Evolutionary conservation across 37 sponge, comb jelly and placozoan species (phyloP), one percentile per base, ranked within the genome.

Genomic region (Petrosia ficiformis): DNA sequence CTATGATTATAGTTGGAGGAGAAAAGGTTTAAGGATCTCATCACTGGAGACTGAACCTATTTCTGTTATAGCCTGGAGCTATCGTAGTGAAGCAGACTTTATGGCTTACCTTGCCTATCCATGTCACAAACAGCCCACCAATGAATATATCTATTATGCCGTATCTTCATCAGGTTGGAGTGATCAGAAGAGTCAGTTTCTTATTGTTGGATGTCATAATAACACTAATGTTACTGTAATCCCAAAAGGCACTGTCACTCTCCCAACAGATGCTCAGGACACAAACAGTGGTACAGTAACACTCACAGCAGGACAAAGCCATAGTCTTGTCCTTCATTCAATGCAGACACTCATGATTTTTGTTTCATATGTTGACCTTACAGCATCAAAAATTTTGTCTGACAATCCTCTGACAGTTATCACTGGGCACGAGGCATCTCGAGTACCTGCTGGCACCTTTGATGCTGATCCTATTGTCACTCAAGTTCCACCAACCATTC

Each of bases 371-470:
- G 75, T 44, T 54, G 75, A 74, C n/a, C 60, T 74, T 3, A 57
- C 75, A 58, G 60, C 38, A 10, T 58, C 75, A 6, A 74, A 57
- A 26, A 74, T 74, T 30, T 34, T 57, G 8, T 74, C 73, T 3
- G n/a, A 72, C 73, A 72, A 72, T 19, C 73, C 73, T 25, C 22
- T 72, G 26, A 72, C 56, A 14, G 73, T 72, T 3, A 72, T 72
- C 8, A 44, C 54, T 72, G 73, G 73, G n/a, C 73, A 72, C 32
- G 73, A 72, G 73, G 41, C 48, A 43, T 44, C 73, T n/a, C 24
- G n/a, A 6, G 32, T 44, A 25, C 73, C 73, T 16, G 14, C 54
- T 48, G 14, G 14, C 54, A 48, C 54, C 14, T 14, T 48, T 48
- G 54, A 48, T 48, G 54, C 54, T 48, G 54, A 48, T 48, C 73